phyloP scores from a whole-genome alignment of 2,797 vertebrate species.

The Gorsachius magnificus region DNA sequence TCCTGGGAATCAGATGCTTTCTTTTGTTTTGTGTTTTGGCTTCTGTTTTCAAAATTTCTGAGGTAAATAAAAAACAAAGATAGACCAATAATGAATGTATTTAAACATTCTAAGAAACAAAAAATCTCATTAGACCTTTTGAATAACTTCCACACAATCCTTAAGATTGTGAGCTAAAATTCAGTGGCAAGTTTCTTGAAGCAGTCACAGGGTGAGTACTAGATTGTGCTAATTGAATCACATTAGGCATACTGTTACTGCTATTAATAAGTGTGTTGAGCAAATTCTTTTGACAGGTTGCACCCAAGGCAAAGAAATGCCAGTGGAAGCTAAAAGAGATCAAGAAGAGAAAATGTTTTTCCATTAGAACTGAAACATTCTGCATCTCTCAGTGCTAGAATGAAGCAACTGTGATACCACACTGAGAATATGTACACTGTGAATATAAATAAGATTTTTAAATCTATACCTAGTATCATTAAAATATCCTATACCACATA shows the following conservation, averaged over 20 bases:
- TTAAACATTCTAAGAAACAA: background rate
- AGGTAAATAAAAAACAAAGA: background rate
- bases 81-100: background rate
- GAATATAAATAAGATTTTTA: background rate
- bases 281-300: conserved; percentile 18
- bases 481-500: background rate
- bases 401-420: background rate
- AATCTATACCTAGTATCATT: background rate
- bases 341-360: background rate
- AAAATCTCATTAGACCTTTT: background rate
- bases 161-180: background rate
- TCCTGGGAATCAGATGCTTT: background rate
- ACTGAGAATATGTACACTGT: background rate
- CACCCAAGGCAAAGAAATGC: background rate
- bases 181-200: background rate
- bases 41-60: background rate
- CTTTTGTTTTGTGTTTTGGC: background rate
- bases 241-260: conserved; percentile 13
- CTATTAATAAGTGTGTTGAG: background rate
- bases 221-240: conserved; percentile 27
- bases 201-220: background rate
- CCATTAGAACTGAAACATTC: background rate
- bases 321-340: background rate
- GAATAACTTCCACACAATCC: background rate
- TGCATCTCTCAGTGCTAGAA: background rate